These are phyloP conservation scores for Neoaliturus tenellus DNA, from an alignment of 2,888 invertebrate genomes.

Conservation along the genomic window DNA sequence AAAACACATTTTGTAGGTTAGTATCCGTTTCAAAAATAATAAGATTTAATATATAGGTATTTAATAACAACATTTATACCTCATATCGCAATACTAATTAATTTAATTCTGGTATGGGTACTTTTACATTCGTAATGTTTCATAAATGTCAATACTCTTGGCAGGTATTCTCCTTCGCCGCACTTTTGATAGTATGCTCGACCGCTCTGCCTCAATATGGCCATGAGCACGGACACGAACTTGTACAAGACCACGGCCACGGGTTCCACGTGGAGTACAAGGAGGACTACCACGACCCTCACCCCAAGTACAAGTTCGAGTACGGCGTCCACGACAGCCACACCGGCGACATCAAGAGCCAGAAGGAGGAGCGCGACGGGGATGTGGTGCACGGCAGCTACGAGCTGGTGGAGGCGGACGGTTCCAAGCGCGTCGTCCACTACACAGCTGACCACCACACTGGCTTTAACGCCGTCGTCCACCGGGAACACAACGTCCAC, in stretches of 20 bases:
- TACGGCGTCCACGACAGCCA: slow-evolving; percentile 45
- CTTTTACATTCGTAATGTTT: neutral
- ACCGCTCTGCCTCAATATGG: neutral
- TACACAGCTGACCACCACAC: slow-evolving; percentile 41
- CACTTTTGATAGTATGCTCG: neutral
- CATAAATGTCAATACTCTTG: neutral
- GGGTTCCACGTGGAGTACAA: slow-evolving; percentile 45
- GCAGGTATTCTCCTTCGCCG: neutral
- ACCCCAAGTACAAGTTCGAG: slow-evolving; percentile 50
- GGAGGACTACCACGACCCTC: slow-evolving; percentile 41
- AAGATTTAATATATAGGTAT: too few relatives aligned
- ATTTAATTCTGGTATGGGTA: too few relatives aligned
- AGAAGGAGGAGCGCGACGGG: slow-evolving; percentile 45
- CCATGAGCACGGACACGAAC: neutral
- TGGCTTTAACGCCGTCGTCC: slow-evolving; percentile 43
- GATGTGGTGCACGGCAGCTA: slow-evolving; percentile 35
- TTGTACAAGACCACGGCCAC: slow-evolving; percentile 22
- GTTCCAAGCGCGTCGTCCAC: slow-evolving; percentile 35
- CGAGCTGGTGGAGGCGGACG: slow-evolving; percentile 46
- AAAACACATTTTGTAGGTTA: too few relatives aligned
- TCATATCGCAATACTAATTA: too few relatives aligned
- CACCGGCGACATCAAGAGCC: slow-evolving; percentile 42
- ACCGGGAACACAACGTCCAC: slow-evolving; percentile 43
- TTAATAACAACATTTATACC: too few relatives aligned
- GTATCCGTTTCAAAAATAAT: too few relatives aligned